phyloP scores from a whole-genome alignment of 2,888 invertebrate species.

The Microplitis manilae region DNA sequence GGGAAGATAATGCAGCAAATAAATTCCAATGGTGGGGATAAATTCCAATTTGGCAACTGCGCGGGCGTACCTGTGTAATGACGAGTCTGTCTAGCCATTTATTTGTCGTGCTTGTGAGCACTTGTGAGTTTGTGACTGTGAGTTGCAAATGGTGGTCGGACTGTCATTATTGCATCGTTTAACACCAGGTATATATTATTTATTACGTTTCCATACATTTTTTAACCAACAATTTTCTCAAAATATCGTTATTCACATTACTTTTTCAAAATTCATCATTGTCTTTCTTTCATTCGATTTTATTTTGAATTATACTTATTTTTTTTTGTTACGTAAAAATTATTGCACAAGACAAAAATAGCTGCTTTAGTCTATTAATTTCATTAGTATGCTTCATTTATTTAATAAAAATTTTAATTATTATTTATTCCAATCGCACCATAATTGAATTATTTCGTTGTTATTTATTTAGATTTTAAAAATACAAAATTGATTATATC shows the following conservation, averaged over 20 bases:
- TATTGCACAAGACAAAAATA: constrained; percentile 62
- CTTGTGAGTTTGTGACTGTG: constrained; percentile 45
- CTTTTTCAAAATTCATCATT: neutral
- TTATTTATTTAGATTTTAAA: constrained; percentile 14
- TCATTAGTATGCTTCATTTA: constrained; percentile 10
- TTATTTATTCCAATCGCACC: neutral
- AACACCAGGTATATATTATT: constrained; percentile 66
- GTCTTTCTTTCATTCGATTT: constrained; percentile 23
- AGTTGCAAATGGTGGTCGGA: constrained; percentile 70
- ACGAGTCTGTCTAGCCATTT: neutral
- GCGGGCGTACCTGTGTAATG: constrained; percentile 23
- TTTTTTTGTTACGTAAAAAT: constrained; percentile 61
- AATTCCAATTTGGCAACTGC: constrained; percentile 22
- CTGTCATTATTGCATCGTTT: constrained; percentile 66
- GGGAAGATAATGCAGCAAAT: neutral
- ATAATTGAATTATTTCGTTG: neutral
- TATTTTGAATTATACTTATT: constrained; percentile 27
- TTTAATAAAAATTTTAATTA: neutral
- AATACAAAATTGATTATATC: constrained; percentile 24
- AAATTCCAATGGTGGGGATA: constrained; percentile 11
- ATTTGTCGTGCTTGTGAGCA: constrained; percentile 1
- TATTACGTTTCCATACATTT: neutral
- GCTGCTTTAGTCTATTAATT: constrained; percentile 54
- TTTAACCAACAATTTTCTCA: constrained; percentile 3
- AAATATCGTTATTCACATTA: neutral